Base-by-base conservation (phyloP, 1,140 invertebrate genomes). In the Eciton burchellii region DNA sequence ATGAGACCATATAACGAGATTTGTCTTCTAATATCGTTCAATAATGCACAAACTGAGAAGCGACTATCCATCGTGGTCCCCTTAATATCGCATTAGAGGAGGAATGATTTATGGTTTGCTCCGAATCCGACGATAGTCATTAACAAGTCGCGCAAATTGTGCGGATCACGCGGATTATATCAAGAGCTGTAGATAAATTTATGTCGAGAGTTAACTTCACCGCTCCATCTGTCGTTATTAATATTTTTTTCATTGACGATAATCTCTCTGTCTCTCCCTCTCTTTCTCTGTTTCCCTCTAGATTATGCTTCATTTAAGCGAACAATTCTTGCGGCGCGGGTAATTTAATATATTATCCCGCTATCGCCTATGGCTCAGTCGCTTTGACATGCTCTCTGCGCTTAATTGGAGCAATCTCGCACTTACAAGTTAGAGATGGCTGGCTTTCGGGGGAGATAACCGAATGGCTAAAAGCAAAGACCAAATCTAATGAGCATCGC, bases 401-500 rank as follows among this genome's bases (percentile, higher is more conserved):
- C 21, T 8, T 79, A 79, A 79, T 79, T 79, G 74, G 16, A 5
- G 52, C 63, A 79, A 79, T 79, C 63, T 63, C 59, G 72, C 59
- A 12, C 47, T 79, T 4, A n/a, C 49, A 79, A 79, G 79, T 72
- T 73, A 59, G 79, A 66, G 43, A 73, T 35, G 3, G 35, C 21
- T 72, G 26, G 26, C n/a, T 19, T 73, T 81, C 19, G 79, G 9
- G 26, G 9, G 41, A 56, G 74, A 54, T 43, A 63, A 26, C 49
- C 41, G 43, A 16, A 0, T 6, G 21, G 29, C 3, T 70, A 68
- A 79, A 70, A 43, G 63, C 74, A 12, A 79, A 70, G 63, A 70
- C 63, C 74, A 79, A 79, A 79, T 79, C 63, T 79, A 79, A 79
- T 79, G 74, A 79, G 49, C 35, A 68, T 56, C 35, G 26, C 81